Conservation (phyloP, 1,140 invertebrate species). For the Drosophila nasuta region DNA sequence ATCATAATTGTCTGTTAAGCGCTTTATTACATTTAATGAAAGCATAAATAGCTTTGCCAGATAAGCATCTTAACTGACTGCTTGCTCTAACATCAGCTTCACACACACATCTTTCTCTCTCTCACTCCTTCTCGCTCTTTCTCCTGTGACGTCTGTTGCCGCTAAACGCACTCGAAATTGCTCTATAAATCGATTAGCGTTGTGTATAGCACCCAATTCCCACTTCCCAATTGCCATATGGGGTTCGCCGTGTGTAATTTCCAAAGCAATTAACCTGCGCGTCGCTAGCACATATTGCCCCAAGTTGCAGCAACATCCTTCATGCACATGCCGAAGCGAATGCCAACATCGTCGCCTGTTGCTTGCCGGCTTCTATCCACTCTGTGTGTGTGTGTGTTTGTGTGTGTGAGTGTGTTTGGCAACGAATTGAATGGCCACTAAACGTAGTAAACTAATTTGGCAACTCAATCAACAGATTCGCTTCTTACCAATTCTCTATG, state of each 20-base stretch:
- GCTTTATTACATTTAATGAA: constrained; percentile 18
- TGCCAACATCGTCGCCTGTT: constrained; percentile 45
- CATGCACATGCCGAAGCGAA: constrained; percentile 11
- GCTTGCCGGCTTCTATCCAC: constrained; percentile 35
- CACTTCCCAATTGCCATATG: constrained; percentile 63
- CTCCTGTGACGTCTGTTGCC: not conserved
- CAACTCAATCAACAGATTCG: constrained; percentile 67
- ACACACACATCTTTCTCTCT: too few species aligned
- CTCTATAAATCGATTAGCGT: constrained; percentile 52
- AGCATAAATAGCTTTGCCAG: not conserved
- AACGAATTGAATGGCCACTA: constrained; percentile 50
- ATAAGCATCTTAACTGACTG: constrained; percentile 15
- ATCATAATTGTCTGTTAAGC: not conserved
- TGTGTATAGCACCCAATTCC: constrained; percentile 12
- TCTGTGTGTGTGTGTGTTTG: not conserved
- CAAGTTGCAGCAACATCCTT: constrained; percentile 59
- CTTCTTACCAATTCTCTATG: constrained; percentile 18
- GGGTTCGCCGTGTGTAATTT: constrained; percentile 69
- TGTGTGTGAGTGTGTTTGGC: constrained; percentile 14
- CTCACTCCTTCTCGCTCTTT: not conserved
- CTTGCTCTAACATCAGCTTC: not conserved
- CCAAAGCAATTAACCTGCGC: constrained; percentile 75
- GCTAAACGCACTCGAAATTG: constrained; percentile 42
- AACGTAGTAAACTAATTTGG: constrained; percentile 59
- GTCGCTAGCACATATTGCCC: constrained; percentile 42